These are phyloP conservation scores for Panagrolaimus sp. DNA, from an alignment of 1,140 invertebrate species.

Conservation along the genomic window DNA sequence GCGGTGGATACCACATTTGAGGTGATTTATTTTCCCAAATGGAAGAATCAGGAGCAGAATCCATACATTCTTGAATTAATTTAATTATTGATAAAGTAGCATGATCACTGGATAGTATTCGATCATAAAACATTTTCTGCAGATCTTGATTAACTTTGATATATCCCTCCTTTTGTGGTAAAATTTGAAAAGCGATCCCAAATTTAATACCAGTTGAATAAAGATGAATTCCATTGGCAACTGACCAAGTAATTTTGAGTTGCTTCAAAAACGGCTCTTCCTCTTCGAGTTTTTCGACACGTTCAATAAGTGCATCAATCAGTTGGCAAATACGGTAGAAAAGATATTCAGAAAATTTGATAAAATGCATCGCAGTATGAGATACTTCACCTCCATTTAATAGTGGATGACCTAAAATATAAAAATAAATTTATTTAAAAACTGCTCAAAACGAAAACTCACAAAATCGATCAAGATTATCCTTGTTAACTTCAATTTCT, in stretches of 20 bases:
- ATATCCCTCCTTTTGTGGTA: neutral
- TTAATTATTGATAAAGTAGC: neutral
- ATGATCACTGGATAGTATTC: neutral
- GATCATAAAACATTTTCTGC: neutral
- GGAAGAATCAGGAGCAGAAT: neutral
- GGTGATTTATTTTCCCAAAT: neutral
- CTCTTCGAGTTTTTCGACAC: neutral
- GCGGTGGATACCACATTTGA: constrained; percentile 9
- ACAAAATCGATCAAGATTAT: neutral
- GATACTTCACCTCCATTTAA: neutral
- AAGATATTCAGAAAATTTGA: neutral
- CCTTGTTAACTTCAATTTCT: neutral
- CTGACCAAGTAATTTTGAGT: neutral
- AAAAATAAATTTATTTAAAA: no score
- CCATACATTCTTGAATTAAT: neutral
- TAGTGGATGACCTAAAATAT: no score
- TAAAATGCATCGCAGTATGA: neutral
- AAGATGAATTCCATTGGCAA: neutral
- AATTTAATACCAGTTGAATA: neutral
- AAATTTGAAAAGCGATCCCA: neutral
- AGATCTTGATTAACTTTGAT: neutral
- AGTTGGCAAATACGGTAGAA: neutral
- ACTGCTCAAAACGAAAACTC: no score
- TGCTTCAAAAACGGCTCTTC: neutral
- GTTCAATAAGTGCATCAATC: neutral